Evolutionary conservation across 2,113 vertebrate species (phyloP).

Genomic region (Acrocephalus kingi): DNA sequence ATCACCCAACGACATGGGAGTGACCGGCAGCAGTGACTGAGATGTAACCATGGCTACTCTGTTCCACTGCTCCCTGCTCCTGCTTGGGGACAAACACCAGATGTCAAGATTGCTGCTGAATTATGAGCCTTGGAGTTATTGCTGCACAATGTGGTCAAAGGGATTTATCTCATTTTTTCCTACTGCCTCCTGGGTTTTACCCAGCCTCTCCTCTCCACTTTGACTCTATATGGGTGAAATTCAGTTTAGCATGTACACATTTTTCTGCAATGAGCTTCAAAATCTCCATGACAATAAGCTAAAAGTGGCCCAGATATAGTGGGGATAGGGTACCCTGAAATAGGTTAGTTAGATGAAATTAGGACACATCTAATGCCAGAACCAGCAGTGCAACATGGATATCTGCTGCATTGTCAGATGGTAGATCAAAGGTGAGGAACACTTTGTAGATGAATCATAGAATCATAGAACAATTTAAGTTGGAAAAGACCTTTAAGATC

Average conservation of each 20-base stretch:
- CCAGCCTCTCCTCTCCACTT: background rate
- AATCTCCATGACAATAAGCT: background rate
- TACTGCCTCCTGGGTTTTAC: background rate
- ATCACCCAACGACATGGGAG: background rate
- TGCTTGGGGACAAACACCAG: slow-evolving; percentile 43
- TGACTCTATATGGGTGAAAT: background rate
- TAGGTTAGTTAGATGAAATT: background rate
- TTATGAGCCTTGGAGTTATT: background rate
- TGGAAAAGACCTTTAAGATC: background rate
- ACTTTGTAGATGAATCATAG: background rate
- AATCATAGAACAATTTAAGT: background rate
- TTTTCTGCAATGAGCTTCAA: background rate
- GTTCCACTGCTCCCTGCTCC: background rate
- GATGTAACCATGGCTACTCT: slow-evolving; percentile 52
- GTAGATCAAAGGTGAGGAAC: background rate
- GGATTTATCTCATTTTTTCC: background rate
- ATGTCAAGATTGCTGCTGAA: slow-evolving; percentile 21
- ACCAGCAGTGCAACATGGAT: background rate
- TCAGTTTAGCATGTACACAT: background rate
- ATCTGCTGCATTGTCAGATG: background rate
- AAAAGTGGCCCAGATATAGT: background rate
- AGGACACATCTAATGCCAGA: background rate
- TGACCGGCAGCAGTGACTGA: background rate
- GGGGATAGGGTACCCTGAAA: background rate
- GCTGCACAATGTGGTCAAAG: background rate